Percentiles rank a stretch among this genome's conserved stretches.
These are phyloP conservation scores for Poeciliopsis gracilis DNA, from an alignment of 2,797 vertebrate genomes.

Conservation along the genomic window DNA sequence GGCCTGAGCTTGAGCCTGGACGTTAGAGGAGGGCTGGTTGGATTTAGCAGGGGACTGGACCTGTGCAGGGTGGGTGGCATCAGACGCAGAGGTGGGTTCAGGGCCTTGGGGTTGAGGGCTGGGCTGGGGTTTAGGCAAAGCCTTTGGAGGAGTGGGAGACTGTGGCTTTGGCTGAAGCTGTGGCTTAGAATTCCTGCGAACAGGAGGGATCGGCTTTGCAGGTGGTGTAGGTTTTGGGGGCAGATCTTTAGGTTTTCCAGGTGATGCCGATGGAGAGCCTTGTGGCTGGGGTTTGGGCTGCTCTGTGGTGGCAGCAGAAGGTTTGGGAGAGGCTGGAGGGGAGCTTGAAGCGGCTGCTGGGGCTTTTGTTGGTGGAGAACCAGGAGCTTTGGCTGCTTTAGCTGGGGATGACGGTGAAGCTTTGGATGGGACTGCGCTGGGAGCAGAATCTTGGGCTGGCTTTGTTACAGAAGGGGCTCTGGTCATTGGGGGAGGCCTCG, in stretches of 20 bases:
- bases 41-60: constrained; percentile 69
- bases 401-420: constrained; percentile 23
- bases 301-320: constrained; percentile 83
- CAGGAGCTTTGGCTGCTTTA: constrained; percentile 43
- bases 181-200: constrained; percentile 83
- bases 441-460: constrained; percentile 51
- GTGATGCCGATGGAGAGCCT: constrained; percentile 79
- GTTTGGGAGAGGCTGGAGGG: constrained; percentile 43
- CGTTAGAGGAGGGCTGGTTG: constrained; percentile 70
- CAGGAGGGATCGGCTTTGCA: constrained; percentile 82
- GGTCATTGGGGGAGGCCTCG: constrained; percentile 74
- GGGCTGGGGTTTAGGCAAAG: constrained; percentile 62
- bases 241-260: constrained; percentile 83
- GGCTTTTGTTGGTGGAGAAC: constrained; percentile 54
- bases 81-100: constrained; percentile 43
- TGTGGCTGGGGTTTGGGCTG: constrained; percentile 85
- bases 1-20: constrained; percentile 76
- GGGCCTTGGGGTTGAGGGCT: constrained; percentile 41
- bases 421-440: constrained; percentile 38
- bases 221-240: constrained; percentile 82
- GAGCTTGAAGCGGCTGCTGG: constrained; percentile 11
- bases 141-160: constrained; percentile 73
- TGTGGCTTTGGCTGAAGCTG: constrained; percentile 84
- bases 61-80: constrained; percentile 63
- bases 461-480: constrained; percentile 71